A percentile compares a stretch with the other conserved stretches of the same genome.
Conservation (phyloP, 2,797 vertebrate genomes). For the Cygnus olor region DNA sequence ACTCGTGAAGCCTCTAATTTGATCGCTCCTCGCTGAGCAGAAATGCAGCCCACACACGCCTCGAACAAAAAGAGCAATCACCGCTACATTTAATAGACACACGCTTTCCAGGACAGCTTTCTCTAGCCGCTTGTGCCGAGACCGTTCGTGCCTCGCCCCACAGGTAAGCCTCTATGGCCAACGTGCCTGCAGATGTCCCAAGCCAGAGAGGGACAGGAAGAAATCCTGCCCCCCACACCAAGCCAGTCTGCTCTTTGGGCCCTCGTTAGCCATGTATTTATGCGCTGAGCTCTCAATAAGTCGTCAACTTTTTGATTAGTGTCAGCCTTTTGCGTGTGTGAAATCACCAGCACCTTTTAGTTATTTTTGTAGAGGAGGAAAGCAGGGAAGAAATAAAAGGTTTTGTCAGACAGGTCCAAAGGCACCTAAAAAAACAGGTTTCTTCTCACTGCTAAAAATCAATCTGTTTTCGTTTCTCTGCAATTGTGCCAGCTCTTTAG, state of each 20-base stretch:
- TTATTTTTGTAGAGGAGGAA: not conserved
- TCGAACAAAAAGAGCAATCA: not conserved
- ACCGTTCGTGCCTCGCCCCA: not conserved
- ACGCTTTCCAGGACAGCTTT: not conserved
- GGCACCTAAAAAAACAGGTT: not conserved
- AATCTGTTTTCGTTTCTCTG: constrained; percentile 14
- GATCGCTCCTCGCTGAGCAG: not conserved
- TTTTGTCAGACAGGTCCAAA: not conserved
- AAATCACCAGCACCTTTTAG: not conserved
- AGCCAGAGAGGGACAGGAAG: not conserved
- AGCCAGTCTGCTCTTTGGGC: not conserved
- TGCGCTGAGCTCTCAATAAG: not conserved
- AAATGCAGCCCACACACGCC: not conserved
- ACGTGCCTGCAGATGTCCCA: fast-evolving
- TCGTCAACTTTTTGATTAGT: not conserved
- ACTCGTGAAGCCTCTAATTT: not conserved
- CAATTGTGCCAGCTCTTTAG: constrained; percentile 24
- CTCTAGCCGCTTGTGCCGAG: not conserved
- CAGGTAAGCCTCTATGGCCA: not conserved
- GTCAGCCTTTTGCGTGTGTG: not conserved
- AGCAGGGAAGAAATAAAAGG: not conserved
- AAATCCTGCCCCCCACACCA: not conserved
- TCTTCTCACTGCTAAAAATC: constrained; percentile 26
- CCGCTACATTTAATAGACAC: not conserved
- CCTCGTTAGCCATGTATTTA: not conserved